Evolutionary conservation across 1,140 invertebrate species (phyloP).

Genomic region (Euschistus heros): DNA sequence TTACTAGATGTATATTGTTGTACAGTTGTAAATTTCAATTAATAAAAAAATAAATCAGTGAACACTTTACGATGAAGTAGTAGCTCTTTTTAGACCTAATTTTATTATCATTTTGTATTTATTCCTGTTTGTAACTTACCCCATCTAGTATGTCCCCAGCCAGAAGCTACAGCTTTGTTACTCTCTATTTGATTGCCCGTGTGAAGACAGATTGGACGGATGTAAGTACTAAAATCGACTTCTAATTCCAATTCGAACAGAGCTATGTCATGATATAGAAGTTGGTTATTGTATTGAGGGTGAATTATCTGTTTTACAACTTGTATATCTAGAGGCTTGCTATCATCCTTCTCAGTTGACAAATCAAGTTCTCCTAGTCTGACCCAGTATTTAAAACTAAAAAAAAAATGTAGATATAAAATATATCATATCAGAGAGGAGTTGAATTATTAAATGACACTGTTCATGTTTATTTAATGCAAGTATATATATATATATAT

Average conservation of each 20-base stretch:
- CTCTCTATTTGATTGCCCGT: background rate
- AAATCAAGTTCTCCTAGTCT: conserved; percentile 44
- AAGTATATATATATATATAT: too few relatives aligned
- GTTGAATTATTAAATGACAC: background rate
- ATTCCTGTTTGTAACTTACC: background rate
- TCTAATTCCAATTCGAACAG: conserved; percentile 38
- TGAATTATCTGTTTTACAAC: conserved; percentile 36
- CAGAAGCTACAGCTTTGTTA: background rate
- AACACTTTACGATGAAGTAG: too few relatives aligned
- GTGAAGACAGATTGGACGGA: conserved; percentile 32
- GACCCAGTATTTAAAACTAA: conserved; percentile 29
- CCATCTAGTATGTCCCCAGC: conserved; percentile 13
- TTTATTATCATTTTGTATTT: too few relatives aligned
- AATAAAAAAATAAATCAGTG: too few relatives aligned
- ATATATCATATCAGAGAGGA: background rate
- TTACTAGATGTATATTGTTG: too few relatives aligned
- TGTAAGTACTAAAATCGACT: conserved; percentile 39
- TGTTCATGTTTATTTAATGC: too few relatives aligned
- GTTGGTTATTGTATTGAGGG: conserved; percentile 37
- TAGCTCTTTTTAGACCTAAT: too few relatives aligned
- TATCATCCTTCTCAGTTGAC: conserved; percentile 36
- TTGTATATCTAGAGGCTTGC: conserved; percentile 35
- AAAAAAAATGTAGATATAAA: background rate
- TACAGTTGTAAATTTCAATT: too few relatives aligned
- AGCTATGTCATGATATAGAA: conserved; percentile 46